These are phyloP conservation scores for Magallana nippona DNA, from an alignment of 2,888 invertebrate genomes.

Conservation along the genomic window DNA sequence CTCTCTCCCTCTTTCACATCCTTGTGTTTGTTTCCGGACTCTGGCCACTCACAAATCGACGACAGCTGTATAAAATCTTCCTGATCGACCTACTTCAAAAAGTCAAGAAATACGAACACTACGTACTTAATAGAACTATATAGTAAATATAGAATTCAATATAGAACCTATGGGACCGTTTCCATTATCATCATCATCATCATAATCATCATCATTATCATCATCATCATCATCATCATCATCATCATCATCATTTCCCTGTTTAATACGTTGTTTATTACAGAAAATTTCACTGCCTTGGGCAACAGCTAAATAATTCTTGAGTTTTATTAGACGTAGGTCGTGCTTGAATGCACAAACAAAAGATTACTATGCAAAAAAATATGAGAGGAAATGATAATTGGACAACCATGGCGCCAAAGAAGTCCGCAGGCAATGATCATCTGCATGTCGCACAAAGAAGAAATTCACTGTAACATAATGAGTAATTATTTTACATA, in stretches of 20 bases:
- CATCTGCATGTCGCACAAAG: background rate
- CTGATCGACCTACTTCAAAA: background rate
- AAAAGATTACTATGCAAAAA: conserved; percentile 23
- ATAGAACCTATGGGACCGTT: background rate
- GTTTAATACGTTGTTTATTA: too few relatives aligned
- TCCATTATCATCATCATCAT: background rate
- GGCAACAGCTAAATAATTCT: background rate
- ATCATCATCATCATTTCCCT: background rate
- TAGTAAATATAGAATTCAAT: background rate
- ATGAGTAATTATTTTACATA: background rate
- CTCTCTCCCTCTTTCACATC: background rate
- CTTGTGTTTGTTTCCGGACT: background rate
- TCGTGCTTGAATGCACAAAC: conserved; percentile 5
- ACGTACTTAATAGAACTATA: too few relatives aligned
- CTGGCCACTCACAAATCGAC: background rate
- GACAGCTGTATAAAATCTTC: background rate
- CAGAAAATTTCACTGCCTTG: too few relatives aligned
- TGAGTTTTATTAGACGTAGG: background rate
- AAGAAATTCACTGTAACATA: background rate
- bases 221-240: background rate
- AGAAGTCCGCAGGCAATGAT: background rate
- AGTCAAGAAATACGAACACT: too few relatives aligned
- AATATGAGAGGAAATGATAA: background rate
- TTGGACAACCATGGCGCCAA: conserved; percentile 10
- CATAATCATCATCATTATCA: background rate